A percentile compares a stretch with the other conserved stretches of the same genome.
Evolutionary conservation across 2,888 invertebrate genomes (phyloP).

Genomic region (Calliopum simillimum): DNA sequence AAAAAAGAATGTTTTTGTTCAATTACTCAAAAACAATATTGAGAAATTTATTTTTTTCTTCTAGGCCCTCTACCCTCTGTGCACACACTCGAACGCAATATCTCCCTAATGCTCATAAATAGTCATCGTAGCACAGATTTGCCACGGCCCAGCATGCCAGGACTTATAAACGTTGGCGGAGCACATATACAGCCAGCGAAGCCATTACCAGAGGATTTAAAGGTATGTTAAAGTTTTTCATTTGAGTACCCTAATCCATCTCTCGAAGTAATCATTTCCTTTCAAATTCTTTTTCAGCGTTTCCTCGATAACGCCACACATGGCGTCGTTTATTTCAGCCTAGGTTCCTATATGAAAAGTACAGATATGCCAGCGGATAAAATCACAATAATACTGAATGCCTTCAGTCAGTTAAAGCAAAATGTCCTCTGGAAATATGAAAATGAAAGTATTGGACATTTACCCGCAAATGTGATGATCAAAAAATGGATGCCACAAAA

Average conservation of each 20-base stretch:
- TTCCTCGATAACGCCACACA: constrained; percentile 66
- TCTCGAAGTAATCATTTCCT: background rate
- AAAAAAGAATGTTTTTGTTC: too few relatives aligned
- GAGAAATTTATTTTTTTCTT: background rate
- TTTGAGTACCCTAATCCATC: background rate
- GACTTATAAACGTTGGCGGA: constrained; percentile 64
- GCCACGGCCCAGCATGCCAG: constrained; percentile 67
- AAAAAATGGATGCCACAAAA: constrained; percentile 71
- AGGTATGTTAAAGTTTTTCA: constrained; percentile 43
- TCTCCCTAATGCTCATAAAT: constrained; percentile 69
- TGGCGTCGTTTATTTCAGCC: constrained; percentile 68
- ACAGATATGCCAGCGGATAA: constrained; percentile 66
- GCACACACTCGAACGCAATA: constrained; percentile 67
- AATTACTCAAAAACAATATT: too few relatives aligned
- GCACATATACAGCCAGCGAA: constrained; percentile 62
- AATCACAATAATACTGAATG: constrained; percentile 62
- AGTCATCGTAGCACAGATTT: constrained; percentile 69
- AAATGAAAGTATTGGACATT: constrained; percentile 61
- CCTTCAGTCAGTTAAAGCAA: constrained; percentile 68
- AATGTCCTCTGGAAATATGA: constrained; percentile 71
- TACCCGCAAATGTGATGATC: constrained; percentile 68
- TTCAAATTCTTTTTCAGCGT: constrained; percentile 41
- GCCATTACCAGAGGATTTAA: constrained; percentile 58
- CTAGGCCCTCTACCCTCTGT: constrained; percentile 64
- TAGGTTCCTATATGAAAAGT: constrained; percentile 68